These are phyloP conservation scores for Prolemur simus DNA, from an alignment of 2,113 vertebrate species.

Conservation along the genomic window DNA sequence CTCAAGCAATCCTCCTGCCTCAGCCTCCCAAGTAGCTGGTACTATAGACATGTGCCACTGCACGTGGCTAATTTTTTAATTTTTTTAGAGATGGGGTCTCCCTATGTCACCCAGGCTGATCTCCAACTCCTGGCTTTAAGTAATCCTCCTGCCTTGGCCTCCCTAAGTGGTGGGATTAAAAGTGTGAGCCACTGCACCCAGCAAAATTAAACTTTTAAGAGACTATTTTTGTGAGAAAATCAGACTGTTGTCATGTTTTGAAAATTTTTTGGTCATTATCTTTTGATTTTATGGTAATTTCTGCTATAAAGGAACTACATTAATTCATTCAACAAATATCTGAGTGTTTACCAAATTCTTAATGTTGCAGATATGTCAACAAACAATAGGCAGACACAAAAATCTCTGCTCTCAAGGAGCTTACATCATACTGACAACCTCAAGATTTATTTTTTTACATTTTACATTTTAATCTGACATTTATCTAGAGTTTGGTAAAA, in stretches of 20 bases:
- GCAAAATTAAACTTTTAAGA: not conserved
- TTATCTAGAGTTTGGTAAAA: not conserved
- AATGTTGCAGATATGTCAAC: not conserved
- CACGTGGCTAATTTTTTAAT: not conserved
- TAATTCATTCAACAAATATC: constrained; percentile 19
- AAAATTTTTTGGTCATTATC: not conserved
- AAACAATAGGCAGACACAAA: constrained; percentile 21
- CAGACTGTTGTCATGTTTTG: not conserved
- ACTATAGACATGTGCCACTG: not conserved
- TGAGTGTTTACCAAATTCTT: not conserved
- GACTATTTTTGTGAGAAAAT: not conserved
- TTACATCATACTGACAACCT: constrained; percentile 4
- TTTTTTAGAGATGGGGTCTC: not conserved
- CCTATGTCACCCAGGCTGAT: not conserved
- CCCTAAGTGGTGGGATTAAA: not conserved
- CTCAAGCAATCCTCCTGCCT: not conserved
- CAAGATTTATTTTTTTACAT: not conserved
- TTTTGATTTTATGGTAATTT: constrained; percentile 23
- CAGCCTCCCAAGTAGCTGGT: not conserved
- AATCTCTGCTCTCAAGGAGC: not conserved
- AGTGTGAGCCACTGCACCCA: not conserved
- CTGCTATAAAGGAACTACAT: not conserved
- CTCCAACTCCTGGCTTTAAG: not conserved
- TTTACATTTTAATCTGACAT: constrained; percentile 20
- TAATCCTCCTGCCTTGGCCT: not conserved